Evolutionary conservation across 2,113 vertebrate genomes (phyloP), one percentile per base, ranked within the genome.

Genomic region (Tricholaema leucomelas): DNA sequence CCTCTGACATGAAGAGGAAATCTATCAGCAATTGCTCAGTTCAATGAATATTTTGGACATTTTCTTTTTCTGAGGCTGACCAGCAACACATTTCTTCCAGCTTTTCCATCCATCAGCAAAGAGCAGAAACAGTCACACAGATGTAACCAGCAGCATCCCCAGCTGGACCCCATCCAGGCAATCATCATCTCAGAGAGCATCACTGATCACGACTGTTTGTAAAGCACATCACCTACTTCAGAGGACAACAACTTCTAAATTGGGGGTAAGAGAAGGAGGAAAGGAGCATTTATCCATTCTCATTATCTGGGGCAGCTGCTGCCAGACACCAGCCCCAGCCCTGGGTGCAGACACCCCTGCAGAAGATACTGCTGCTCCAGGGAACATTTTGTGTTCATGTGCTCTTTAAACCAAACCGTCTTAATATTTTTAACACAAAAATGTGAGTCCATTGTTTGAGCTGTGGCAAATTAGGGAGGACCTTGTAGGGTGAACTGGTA

Each of bases 341-440:
- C 36, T 2, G 1, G 23, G 11, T 9, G 24, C 38, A 14, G 50
- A 19, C 5, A 7, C 17, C 67, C 31, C 35, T 2, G 0, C 24
- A 44, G 27, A 78, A n/a, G 69, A 12, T 20, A 17, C 7, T 28
- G 16, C 28, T 12, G 12, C 28, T 65, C 30, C 58, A 21, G 5
- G 7, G 35, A 30, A 46, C 4, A 1, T 1, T 8, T 64, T 2
- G 0, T 8, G 10, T 42, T 14, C 33, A 17, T 0, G 0, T 4
- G 8, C 10, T 16, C 30, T 25, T 33, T 84, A 7, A 64, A 74
- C 8, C 25, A 21, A 74, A 8, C 2, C 24, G 27, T 36, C 4
- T 38, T n/a, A 14, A 30, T 11, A 15, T 35, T 59, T 27, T 50
- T 58, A 35, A 50, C 13, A 19, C 15, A 18, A 58, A 38, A 58